Percentiles rank a stretch among this genome's conserved stretches.
These are phyloP conservation scores for Picathartes gymnocephalus DNA, from an alignment of 2,113 vertebrate species.

Conservation along the genomic window DNA sequence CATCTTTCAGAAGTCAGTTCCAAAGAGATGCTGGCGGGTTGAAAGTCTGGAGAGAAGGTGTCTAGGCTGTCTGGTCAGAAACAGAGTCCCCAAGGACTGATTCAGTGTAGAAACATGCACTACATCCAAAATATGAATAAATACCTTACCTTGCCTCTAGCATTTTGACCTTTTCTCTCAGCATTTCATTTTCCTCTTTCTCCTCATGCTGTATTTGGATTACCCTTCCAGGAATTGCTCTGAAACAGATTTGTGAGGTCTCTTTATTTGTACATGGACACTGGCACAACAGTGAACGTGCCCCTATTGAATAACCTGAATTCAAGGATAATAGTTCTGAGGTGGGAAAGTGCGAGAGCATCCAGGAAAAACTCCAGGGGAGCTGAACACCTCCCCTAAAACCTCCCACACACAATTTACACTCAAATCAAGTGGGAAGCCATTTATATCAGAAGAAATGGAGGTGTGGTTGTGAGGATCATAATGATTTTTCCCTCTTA, in stretches of 20 bases:
- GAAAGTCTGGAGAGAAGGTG: background rate
- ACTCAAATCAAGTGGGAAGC: background rate
- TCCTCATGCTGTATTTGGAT: background rate
- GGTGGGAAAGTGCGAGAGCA: background rate
- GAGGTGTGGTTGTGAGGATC: background rate
- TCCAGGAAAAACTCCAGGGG: background rate
- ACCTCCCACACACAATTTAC: background rate
- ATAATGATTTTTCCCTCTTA: background rate
- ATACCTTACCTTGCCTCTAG: background rate
- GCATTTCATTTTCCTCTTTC: background rate
- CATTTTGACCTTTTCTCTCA: background rate
- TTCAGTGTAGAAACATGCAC: background rate
- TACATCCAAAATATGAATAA: background rate
- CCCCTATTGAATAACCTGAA: background rate
- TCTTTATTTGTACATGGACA: background rate
- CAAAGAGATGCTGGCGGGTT: background rate
- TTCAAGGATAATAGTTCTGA: background rate
- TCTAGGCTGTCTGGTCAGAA: background rate
- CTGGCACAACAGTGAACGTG: background rate
- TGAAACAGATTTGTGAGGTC: background rate
- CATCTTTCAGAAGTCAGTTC: background rate
- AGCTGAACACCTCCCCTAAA: background rate
- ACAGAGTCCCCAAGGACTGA: background rate
- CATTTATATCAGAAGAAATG: background rate
- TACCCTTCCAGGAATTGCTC: background rate